Evolutionary conservation across 30 jellyfish, hydroid and myxozoan genomes (phyloP).

Genomic region (Hydractinia echinata): DNA sequence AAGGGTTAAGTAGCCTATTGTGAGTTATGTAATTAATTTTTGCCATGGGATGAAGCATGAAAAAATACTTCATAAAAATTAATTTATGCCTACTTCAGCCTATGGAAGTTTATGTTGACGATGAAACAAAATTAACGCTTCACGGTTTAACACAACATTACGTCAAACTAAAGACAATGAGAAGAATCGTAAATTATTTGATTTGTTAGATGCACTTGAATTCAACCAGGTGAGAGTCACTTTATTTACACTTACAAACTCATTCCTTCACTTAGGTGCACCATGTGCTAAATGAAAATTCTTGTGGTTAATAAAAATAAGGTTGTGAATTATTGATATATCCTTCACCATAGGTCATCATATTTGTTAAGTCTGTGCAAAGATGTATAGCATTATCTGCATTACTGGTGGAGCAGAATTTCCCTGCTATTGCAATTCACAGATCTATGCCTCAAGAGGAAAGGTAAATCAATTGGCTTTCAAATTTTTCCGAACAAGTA

Average conservation of each 20-base stretch:
- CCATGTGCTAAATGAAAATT: background rate
- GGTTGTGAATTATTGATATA: too few relatives aligned
- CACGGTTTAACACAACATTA: conserved; percentile 98
- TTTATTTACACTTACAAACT: background rate
- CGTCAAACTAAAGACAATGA: conserved; percentile 85
- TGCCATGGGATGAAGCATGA: too few relatives aligned
- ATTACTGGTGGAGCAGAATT: conserved; percentile 85
- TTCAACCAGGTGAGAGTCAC: conserved; percentile 77
- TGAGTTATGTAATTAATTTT: too few relatives aligned
- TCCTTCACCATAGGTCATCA: conserved; percentile 84
- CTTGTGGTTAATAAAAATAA: too few relatives aligned
- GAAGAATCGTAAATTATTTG: conserved; percentile 92
- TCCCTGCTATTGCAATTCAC: conserved; percentile 97
- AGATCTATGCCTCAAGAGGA: conserved; percentile 97
- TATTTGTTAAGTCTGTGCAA: conserved; percentile 94
- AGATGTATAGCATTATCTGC: conserved; percentile 87
- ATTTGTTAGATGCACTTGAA: conserved; percentile 96
- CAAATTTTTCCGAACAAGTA: background rate
- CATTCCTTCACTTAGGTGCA: background rate
- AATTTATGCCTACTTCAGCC: conserved; percentile 50
- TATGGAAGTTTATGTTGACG: conserved; percentile 98
- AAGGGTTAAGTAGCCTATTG: too few relatives aligned
- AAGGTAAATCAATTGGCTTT: conserved; percentile 46
- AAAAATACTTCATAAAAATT: too few relatives aligned
- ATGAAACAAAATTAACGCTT: conserved; percentile 91